phyloP scores from a whole-genome alignment of 2,888 invertebrate species.

The Netelia melanura region DNA sequence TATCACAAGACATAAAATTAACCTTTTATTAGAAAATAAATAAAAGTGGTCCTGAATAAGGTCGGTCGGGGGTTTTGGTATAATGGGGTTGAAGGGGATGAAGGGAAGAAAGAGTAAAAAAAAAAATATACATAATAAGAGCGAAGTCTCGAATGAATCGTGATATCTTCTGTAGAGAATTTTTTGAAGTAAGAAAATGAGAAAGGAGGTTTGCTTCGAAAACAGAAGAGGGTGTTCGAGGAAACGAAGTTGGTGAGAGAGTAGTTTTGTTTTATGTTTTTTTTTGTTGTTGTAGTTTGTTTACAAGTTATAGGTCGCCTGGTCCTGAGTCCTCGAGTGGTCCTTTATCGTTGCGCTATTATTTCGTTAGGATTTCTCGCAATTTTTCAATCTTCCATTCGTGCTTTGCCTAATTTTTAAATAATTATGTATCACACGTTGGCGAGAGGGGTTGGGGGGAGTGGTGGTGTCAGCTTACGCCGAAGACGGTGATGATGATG shows the following conservation, averaged over 20 bases:
- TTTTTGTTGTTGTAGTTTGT: constrained; percentile 16
- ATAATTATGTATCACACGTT: constrained; percentile 17
- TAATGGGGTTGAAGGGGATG: neutral
- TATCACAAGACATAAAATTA: constrained; percentile 82
- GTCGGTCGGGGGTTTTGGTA: neutral
- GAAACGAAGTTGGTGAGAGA: constrained; percentile 5
- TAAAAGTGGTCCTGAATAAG: constrained; percentile 76
- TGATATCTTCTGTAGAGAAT: neutral
- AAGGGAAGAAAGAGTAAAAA: constrained; percentile 54
- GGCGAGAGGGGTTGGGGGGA: neutral
- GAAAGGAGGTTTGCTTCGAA: neutral
- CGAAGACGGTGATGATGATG: constrained; percentile 38
- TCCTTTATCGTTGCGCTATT: constrained; percentile 50
- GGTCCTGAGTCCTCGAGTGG: constrained; percentile 74
- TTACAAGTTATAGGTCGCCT: constrained; percentile 73
- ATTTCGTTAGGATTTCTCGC: constrained; percentile 1
- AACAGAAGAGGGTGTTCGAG: neutral
- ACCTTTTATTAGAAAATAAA: constrained; percentile 84
- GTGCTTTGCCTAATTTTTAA: neutral
- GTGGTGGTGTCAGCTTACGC: neutral
- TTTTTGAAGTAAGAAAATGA: constrained; percentile 12
- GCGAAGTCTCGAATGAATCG: constrained; percentile 27
- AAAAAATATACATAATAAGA: constrained; percentile 52
- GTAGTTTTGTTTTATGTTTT: constrained; percentile 13
- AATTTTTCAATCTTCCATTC: neutral